Evolutionary conservation across 1,140 invertebrate species (phyloP).

Genomic region (Apis laboriosa): DNA sequence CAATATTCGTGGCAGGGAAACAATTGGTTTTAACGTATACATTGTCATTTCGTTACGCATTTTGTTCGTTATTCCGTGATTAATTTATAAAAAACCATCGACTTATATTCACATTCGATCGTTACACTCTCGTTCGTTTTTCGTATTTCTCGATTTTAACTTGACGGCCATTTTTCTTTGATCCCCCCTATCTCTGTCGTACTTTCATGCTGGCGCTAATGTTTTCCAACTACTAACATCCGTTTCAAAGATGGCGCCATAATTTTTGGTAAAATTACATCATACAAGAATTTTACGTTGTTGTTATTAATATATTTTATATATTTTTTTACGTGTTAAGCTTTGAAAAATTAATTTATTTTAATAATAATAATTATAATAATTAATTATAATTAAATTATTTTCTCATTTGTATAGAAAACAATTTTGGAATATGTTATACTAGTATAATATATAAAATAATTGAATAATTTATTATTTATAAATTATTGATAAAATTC

Average conservation of each 20-base stretch:
- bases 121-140: conserved; percentile 43
- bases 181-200: not conserved
- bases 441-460: not conserved
- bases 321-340: no score
- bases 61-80: conserved; percentile 1
- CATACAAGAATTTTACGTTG: not conserved
- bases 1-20: conserved; percentile 78
- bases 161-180: conserved; percentile 38
- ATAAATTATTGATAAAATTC: not conserved
- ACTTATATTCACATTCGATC: conserved; percentile 21
- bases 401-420: not conserved
- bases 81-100: conserved; percentile 13
- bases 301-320: not conserved
- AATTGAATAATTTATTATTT: not conserved
- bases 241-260: conserved; percentile 45
- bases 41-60: conserved; percentile 74
- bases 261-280: conserved; percentile 22
- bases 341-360: not conserved
- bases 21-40: conserved; percentile 82
- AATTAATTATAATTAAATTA: no score
- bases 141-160: conserved; percentile 48
- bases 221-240: conserved; percentile 11
- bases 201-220: not conserved
- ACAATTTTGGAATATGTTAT: not conserved
- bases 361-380: no score